These are phyloP conservation scores for Rhinolophus sinicus DNA, from an alignment of 2,113 vertebrate species.

Conservation along the genomic window DNA sequence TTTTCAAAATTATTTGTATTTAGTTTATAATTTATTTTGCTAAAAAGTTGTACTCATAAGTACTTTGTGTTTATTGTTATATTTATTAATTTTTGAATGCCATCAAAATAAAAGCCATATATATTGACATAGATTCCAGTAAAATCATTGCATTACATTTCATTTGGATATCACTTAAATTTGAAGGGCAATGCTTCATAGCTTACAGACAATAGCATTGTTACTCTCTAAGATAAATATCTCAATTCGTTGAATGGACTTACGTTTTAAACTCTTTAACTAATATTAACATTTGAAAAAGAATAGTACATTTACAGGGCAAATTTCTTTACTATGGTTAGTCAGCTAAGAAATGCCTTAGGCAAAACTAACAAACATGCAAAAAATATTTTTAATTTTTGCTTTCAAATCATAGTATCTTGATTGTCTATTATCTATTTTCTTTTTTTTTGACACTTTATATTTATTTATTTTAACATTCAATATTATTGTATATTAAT, in stretches of 20 bases:
- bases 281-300: conserved; percentile 4
- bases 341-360: background rate
- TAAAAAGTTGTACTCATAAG: background rate
- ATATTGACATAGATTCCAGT: background rate
- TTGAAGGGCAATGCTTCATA: background rate
- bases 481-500: no score
- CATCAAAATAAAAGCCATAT: background rate
- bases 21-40: background rate
- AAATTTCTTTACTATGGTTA: background rate
- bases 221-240: background rate
- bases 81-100: background rate
- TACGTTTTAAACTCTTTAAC: background rate
- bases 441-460: background rate
- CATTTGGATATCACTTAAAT: background rate
- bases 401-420: background rate
- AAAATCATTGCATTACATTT: background rate
- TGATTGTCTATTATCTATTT: background rate
- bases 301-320: background rate
- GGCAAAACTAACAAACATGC: background rate
- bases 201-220: background rate
- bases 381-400: background rate
- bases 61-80: background rate
- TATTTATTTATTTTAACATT: background rate
- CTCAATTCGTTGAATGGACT: background rate
- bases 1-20: background rate